Evolutionary conservation across 2,888 invertebrate genomes (phyloP), one percentile per base, ranked within the genome.

Genomic region (Ganaspis brasiliensis): DNA sequence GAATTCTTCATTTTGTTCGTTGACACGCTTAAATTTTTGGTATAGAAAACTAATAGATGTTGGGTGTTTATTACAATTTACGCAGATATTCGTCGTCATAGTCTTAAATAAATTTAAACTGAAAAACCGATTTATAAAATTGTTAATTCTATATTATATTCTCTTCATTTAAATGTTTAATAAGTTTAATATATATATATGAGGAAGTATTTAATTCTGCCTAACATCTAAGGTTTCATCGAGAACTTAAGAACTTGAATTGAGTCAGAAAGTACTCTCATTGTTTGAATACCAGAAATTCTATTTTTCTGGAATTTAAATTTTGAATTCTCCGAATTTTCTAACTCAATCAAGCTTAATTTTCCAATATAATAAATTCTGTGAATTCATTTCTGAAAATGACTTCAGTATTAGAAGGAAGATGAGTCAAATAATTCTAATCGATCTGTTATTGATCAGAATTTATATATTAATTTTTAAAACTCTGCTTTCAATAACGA

Each of bases 361-460:
- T 24, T 67, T 45, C 37, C 37, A 37, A 14, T 19, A 61, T 16
- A 5, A 35, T 16, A 6, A n/a, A 37, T 61, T 37, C 35, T 16
- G 19, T 4, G 37, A 61, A 61, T 19, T 63, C 12, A 21, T 63
- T 21, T 37, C 10, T 37, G 16, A 61, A 61, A 19, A 61, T 63
- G 4, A 40, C 37, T 45, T 45, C 24, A 45, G 45, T 67, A 67
- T 6, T 26, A 67, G 67, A 67, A 67, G 40, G 67, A 67, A 67
- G 40, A 67, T 14, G 40, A 24, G 45, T 45, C 21, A 37, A 67
- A 40, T 67, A 12, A 35, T 63, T 37, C 61, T 37, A 63, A 63
- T 63, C 37, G n/a, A n/a, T 59, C 35, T 59, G 16, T 37, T 12
- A 10, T 37, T 63, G 37, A 67, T 45, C 40, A 63, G 61, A 63